Evolutionary conservation across 92 coral and sea anemone genomes (phyloP), one percentile per base, ranked within the genome.

Genomic region (Porites lobata): DNA sequence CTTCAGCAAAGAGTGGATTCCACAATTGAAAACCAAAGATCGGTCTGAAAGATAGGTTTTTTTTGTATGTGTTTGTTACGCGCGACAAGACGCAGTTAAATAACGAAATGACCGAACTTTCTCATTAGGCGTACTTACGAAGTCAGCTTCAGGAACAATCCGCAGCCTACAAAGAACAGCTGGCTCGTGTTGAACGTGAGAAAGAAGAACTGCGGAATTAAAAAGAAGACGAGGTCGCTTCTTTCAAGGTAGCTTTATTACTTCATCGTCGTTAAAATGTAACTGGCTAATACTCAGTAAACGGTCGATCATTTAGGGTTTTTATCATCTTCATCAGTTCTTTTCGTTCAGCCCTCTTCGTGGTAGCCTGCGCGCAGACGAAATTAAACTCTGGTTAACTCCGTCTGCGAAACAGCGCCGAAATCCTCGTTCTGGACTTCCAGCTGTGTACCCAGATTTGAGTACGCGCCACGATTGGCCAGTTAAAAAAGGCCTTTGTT

Each of bases 181-280:
- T 96, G 76, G 72, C 90, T 83, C 84, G 84, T 20, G 62, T 92
- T 50, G 96, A 95, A 80, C 85, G 72, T 7, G 98, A 96, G 68
- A 93, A 90, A 71, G 94, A 94, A 4, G 95, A 92, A 54, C 67
- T 94, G 18, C 91, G 71, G 81, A 91, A 79, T 71, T 94, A 89
- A 93, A 96, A 92, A 87, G 96, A 94, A 68, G 94, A 96, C n/a
- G 99, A 96, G 70, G 94, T 96, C 26, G 93, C 94, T 62, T 96
- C 99, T 3, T 96, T 94, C 50, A 96, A 96, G 98, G 98, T 96
- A 82, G 21, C 53, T 87, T 17, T 19, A 68, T 17, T 19, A 68
- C 14, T 43, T 11, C 61, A 56, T 10, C 11, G 11, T 56, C 4
- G 13, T 10, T 10, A 56, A 10, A 56, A 11, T 0, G 11, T 56